Conservation (phyloP, 1,140 invertebrate species). For the Pachypsylla venusta region DNA sequence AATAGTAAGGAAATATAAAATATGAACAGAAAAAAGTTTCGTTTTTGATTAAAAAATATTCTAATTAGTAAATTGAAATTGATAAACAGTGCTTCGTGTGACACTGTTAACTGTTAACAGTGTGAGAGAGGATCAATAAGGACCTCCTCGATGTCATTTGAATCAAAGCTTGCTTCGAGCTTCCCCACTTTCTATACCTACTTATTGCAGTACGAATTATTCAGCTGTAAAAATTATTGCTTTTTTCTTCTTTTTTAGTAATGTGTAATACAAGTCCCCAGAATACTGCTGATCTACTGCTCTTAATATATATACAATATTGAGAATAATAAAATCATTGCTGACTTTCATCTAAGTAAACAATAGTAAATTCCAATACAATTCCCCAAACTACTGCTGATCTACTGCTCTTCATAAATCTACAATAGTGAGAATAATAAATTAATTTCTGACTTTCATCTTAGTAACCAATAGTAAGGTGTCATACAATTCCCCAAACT, state of each 20-base stretch:
- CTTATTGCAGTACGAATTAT: neutral
- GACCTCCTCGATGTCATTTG: neutral
- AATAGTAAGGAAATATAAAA: neutral
- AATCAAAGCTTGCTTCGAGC: neutral
- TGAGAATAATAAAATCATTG: too few species aligned
- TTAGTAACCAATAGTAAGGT: too few species aligned
- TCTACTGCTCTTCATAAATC: too few species aligned
- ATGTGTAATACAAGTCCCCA: neutral
- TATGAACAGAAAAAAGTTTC: neutral
- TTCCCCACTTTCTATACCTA: neutral
- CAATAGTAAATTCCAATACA: too few species aligned
- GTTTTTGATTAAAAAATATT: neutral
- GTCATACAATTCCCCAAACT: too few species aligned
- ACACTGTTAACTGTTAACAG: neutral
- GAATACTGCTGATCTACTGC: too few species aligned
- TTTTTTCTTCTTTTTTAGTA: neutral
- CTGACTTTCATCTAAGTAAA: too few species aligned
- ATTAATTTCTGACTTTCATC: too few species aligned
- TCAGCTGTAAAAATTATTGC: neutral
- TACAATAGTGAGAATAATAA: too few species aligned
- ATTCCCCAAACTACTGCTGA: too few species aligned
- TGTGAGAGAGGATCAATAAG: neutral
- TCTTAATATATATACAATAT: too few species aligned
- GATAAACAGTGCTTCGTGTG: neutral
- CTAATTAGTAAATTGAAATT: neutral